Evolutionary conservation across 2,113 vertebrate species (phyloP), one percentile per base, ranked within the genome.

Genomic region (Tupaia chinensis): DNA sequence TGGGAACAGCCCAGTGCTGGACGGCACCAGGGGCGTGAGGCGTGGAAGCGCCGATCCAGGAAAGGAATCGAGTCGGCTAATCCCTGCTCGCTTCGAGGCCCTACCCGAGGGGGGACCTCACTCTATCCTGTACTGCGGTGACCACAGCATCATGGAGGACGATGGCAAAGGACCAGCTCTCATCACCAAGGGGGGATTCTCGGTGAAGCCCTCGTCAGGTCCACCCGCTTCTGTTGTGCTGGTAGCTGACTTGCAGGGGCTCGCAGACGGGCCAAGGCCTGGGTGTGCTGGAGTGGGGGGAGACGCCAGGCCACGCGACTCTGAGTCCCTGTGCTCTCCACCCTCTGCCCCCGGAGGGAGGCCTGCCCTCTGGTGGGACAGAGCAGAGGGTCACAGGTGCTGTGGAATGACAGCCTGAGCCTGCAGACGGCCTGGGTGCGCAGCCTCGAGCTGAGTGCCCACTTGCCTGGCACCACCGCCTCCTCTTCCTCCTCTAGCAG

Each of bases 1-100:
- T 11, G 7, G 58, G 32, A 19, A 17, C 2, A 25, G 44, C 2
- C 78, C 29, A 13, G 78, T 6, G 1, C 77, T 53, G 68, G 92
- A 29, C 72, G 79, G 72, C 0, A 22, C 53, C 32, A 23, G 4
- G 27, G n/a, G 32, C 15, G 11, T 27, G 63, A 27, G 17, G 7
- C 10, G 8, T 10, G 23, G 87, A 16, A 0, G 9, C 6, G 20
- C 5, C 2, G 0, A 16, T 0, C 9, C 2, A 61, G 32, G 53
- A 1, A 17, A 82, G 53, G 93, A 70, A 32, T 10, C 1, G 63
- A 23, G 56, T 27, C 0, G 4, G 78, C 34, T 22, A 32, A 27
- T 15, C 22, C 34, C 29, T 5, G 53, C 68, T 78, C 9, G 3
- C 69, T 17, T n/a, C 69, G n/a, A 22, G 61, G 56, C n/a, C 66